Evolutionary conservation across 2,113 vertebrate species (phyloP), one percentile per base, ranked within the genome.

Genomic region (Rhodinocichla rosea): DNA sequence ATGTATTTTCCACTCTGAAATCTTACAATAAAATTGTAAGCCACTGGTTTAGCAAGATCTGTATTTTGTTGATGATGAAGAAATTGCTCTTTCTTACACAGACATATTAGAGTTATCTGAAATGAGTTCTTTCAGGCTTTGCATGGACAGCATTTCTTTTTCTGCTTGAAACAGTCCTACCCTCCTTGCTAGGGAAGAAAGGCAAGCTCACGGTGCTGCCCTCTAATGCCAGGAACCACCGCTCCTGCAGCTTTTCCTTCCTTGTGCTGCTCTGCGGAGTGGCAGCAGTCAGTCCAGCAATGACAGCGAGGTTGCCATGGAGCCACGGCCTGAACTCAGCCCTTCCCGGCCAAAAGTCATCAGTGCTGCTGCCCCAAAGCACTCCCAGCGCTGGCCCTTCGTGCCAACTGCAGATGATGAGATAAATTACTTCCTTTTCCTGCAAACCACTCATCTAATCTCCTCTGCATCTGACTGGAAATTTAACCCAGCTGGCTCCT

Each of bases 271-370:
- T 42, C 20, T 1, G 8, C n/a, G 7, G 33, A 57, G 45, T 5
- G 44, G 37, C 74, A 49, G 19, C 42, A 20, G 39, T 6, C 5
- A 2, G 28, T 52, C n/a, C 17, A 8, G n/a, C 42, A 86, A 12
- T 10, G 78, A 28, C 39, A 67, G 55, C 1, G 0, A 69, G 94
- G 97, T 97, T 97, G 95, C 97, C 94, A 95, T 94, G 96, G 96
- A 97, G 94, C 96, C 94, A 15, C 79, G 2, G 0, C 1, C 1
- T 28, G 49, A 56, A 73, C 89, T 84, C 42, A 3, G 89, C 64
- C 3, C 1, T 52, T 77, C 64, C 68, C 12, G 44, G 62, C 89
- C 75, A 68, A 56, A 95, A 92, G 63, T 63, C 74, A 70, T 22
- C 45, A 13, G 12, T 11, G 62, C 37, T 75, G 53, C 62, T 45